These are phyloP conservation scores for Pocillopora damicornis DNA, from an alignment of 64 coral and sea anemone species.

Conservation along the genomic window DNA sequence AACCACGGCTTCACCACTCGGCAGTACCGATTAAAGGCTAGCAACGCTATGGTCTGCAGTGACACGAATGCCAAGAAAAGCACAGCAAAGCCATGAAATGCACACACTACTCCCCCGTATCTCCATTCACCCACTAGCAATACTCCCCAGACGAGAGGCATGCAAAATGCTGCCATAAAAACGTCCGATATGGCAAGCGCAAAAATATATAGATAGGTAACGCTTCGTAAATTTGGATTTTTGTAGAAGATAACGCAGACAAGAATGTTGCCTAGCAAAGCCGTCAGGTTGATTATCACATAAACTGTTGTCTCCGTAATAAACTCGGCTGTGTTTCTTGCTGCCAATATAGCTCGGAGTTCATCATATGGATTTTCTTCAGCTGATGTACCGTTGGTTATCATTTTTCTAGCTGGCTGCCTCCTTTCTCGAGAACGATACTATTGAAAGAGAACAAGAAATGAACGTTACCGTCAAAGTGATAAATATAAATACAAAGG, in stretches of 20 bases:
- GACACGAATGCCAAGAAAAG: slow-evolving; percentile 38
- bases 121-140: slow-evolving; percentile 30
- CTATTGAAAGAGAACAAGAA: no score
- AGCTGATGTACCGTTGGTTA: not conserved
- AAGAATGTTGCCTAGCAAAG: slow-evolving; percentile 42
- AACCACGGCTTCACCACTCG: slow-evolving; percentile 28
- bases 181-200: slow-evolving; percentile 46
- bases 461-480: no score
- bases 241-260: slow-evolving; percentile 42
- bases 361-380: not conserved
- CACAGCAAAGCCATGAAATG: slow-evolving; percentile 34
- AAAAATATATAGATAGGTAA: slow-evolving; percentile 36
- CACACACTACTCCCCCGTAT: slow-evolving; percentile 10
- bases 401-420: not conserved
- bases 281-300: slow-evolving; percentile 19
- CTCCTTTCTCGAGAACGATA: not conserved
- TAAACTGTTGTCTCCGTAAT: not conserved
- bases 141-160: slow-evolving; percentile 32
- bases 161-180: slow-evolving; percentile 17
- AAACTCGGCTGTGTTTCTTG: not conserved
- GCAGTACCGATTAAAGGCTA: slow-evolving; percentile 41
- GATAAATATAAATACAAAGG: no score
- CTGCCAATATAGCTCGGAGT: not conserved
- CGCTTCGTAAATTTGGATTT: slow-evolving; percentile 19
- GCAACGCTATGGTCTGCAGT: slow-evolving; percentile 47